phyloP scores from a whole-genome alignment of 2,888 invertebrate genomes.

The Eledone cirrhosa region DNA sequence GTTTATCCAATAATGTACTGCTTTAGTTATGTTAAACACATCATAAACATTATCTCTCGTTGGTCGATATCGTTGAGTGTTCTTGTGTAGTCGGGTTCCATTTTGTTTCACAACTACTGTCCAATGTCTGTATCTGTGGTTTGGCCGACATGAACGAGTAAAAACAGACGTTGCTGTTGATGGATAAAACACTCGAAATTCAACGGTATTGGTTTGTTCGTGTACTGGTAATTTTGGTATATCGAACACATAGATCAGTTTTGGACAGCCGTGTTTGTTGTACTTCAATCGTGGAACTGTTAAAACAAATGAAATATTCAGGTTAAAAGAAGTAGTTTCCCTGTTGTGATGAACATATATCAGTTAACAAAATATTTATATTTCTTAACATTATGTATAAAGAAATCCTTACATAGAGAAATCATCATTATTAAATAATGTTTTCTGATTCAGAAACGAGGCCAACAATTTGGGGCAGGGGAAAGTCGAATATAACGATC shows the following conservation, averaged over 20 bases:
- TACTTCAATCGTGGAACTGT: neutral
- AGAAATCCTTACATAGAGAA: too few relatives aligned
- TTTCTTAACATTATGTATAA: too few relatives aligned
- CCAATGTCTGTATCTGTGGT: neutral
- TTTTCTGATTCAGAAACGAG: too few relatives aligned
- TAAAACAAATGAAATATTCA: neutral
- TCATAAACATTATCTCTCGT: slow-evolving; percentile 35
- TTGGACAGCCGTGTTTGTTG: neutral
- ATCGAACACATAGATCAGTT: slow-evolving; percentile 36
- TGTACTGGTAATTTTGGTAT: slow-evolving; percentile 46
- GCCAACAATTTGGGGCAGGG: too few relatives aligned
- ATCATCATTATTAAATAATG: too few relatives aligned
- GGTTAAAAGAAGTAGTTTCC: neutral
- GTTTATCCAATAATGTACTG: slow-evolving; percentile 43
- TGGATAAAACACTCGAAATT: slow-evolving; percentile 47
- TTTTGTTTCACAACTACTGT: slow-evolving; percentile 34
- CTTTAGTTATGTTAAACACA: slow-evolving; percentile 42
- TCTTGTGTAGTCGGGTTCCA: slow-evolving; percentile 35
- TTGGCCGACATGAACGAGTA: neutral
- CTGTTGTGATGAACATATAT: neutral
- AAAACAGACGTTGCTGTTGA: neutral
- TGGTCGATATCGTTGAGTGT: slow-evolving; percentile 34
- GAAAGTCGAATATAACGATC: too few relatives aligned
- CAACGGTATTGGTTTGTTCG: slow-evolving; percentile 49
- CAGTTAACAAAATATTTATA: too few relatives aligned